These are phyloP conservation scores for Potamarius usumacintae DNA, from an alignment of 2,113 vertebrate species.

Conservation along the genomic window DNA sequence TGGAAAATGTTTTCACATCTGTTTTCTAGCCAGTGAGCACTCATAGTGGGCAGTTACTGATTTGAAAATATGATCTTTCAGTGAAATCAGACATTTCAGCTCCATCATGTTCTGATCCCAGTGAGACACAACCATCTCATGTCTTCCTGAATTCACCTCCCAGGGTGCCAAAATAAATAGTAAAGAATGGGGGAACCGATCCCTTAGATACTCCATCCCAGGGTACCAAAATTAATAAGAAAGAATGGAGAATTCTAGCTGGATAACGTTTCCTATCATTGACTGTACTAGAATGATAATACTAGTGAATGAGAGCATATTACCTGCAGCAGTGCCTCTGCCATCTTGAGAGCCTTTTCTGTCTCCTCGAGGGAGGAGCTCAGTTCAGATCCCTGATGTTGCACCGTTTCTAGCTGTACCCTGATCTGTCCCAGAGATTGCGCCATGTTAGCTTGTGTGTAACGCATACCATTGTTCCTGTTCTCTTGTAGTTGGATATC, in stretches of 20 bases:
- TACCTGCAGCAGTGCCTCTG: conserved; percentile 80
- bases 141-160: neutral
- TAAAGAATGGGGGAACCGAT: no score
- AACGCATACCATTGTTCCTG: conserved; percentile 42
- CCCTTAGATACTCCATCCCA: no score
- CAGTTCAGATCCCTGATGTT: conserved; percentile 74
- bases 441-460: conserved; percentile 47
- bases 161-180: no score
- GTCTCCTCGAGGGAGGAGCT: conserved; percentile 71
- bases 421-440: conserved; percentile 75
- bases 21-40: neutral
- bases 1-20: neutral
- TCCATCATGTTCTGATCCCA: neutral
- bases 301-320: neutral
- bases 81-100: neutral
- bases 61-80: neutral
- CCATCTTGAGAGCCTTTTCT: conserved; percentile 72
- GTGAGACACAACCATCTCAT: neutral
- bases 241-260: neutral
- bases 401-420: conserved; percentile 78
- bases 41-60: neutral
- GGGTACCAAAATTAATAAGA: no score
- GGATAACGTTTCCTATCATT: neutral
- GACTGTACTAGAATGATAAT: neutral
- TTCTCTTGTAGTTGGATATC: conserved; percentile 68